Evolutionary conservation across 2,797 vertebrate genomes (phyloP).

Genomic region (Spatula versicolor): DNA sequence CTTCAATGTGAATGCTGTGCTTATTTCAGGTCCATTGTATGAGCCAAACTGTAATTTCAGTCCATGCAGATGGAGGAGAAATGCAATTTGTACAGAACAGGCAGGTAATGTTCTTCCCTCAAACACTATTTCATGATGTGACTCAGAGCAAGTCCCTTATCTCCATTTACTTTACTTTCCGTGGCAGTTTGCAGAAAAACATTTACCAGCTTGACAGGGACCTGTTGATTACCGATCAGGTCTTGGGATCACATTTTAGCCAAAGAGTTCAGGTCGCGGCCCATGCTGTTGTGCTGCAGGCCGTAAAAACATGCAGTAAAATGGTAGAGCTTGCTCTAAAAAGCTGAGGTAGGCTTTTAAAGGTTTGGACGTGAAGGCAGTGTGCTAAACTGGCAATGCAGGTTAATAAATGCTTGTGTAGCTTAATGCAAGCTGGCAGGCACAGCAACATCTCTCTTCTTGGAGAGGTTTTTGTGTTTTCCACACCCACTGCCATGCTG

Average conservation of each 20-base stretch:
- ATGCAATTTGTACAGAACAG: not conserved
- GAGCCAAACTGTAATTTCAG: slow-evolving; percentile 1
- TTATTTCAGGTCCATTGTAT: not conserved
- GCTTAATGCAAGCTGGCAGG: not conserved
- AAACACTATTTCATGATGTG: not conserved
- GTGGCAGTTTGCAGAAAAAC: not conserved
- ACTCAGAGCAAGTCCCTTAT: not conserved
- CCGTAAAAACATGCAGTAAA: not conserved
- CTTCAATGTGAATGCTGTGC: not conserved
- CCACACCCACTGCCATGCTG: not conserved
- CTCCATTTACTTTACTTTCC: not conserved
- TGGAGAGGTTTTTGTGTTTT: not conserved
- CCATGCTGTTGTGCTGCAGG: not conserved
- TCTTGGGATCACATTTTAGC: not conserved
- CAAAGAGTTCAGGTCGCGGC: not conserved
- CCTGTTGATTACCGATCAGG: not conserved
- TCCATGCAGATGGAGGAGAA: not conserved
- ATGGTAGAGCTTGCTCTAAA: not conserved
- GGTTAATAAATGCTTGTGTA: not conserved
- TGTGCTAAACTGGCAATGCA: not conserved
- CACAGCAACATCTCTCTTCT: not conserved
- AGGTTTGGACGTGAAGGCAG: not conserved
- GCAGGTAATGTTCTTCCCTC: not conserved
- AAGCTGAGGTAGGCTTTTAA: not conserved
- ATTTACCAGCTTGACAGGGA: not conserved